Evolutionary conservation across 2,113 vertebrate species (phyloP).

Genomic region (Progne subis): DNA sequence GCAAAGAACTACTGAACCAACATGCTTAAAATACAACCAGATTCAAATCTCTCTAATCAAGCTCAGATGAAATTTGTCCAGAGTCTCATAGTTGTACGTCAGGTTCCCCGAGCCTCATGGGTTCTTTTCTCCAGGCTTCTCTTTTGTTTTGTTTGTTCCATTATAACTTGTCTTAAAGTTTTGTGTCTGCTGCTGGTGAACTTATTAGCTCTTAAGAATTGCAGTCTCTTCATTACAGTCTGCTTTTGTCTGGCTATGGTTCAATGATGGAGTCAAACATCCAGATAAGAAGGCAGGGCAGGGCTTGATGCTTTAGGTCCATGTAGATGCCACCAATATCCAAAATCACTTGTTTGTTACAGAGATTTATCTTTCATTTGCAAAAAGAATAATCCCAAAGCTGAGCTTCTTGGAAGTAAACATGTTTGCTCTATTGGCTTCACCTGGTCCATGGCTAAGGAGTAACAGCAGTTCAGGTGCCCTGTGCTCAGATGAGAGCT

Average conservation of each 20-base stretch:
- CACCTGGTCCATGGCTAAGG: not conserved
- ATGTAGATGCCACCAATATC: not conserved
- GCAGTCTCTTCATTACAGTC: not conserved
- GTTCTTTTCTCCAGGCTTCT: not conserved
- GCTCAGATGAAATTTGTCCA: not conserved
- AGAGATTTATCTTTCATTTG: not conserved
- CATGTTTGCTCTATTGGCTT: not conserved
- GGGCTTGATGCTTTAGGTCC: not conserved
- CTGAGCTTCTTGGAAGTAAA: not conserved
- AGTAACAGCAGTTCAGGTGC: not conserved
- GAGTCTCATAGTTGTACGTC: not conserved
- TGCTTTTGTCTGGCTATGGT: not conserved
- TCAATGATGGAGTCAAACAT: not conserved
- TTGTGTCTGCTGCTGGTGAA: not conserved
- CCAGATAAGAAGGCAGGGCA: not conserved
- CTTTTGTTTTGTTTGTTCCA: not conserved
- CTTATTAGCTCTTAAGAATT: not conserved
- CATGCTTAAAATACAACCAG: not conserved
- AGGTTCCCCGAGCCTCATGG: not conserved
- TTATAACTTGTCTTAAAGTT: not conserved
- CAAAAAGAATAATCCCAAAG: not conserved
- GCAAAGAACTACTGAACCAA: not conserved
- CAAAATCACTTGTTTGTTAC: not conserved
- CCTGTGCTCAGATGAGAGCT: not conserved
- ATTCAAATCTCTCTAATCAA: not conserved